Evolutionary conservation across 1,140 invertebrate species (phyloP).

Genomic region (Nomia melanderi): DNA sequence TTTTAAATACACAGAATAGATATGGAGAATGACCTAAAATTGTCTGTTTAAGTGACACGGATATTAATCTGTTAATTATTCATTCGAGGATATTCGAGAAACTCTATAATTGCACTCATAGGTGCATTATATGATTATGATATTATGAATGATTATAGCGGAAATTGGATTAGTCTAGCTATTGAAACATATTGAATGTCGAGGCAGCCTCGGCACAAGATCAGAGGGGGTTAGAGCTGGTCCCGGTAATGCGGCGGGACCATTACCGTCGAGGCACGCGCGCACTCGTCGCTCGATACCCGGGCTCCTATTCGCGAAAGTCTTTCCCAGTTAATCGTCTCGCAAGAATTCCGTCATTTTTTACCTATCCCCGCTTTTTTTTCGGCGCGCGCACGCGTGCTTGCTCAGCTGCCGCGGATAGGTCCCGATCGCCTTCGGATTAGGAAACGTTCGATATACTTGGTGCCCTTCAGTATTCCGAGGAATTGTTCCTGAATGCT

Average conservation of each 20-base stretch:
- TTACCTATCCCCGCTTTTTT: too few relatives aligned
- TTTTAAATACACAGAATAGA: too few relatives aligned
- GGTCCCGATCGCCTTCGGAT: background rate
- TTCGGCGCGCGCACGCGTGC: background rate
- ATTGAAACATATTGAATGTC: too few relatives aligned
- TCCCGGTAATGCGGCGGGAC: conserved; percentile 9
- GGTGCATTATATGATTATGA: too few relatives aligned
- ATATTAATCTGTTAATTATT: too few relatives aligned
- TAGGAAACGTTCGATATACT: background rate
- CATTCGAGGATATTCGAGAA: too few relatives aligned
- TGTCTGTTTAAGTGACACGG: too few relatives aligned
- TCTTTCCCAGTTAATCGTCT: conserved; percentile 14
- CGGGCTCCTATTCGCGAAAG: background rate
- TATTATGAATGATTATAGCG: too few relatives aligned
- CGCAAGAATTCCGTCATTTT: background rate
- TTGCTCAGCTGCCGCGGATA: background rate
- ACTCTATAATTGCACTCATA: too few relatives aligned
- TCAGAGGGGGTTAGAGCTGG: conserved; percentile 32
- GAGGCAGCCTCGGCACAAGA: too few relatives aligned
- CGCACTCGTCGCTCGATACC: conserved; percentile 7
- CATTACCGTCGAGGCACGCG: conserved; percentile 30
- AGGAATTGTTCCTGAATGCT: background rate
- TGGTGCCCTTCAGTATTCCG: background rate
- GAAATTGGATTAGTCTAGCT: too few relatives aligned
- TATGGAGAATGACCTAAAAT: too few relatives aligned